Conservation (phyloP, 2,113 vertebrate genomes). For the Pipa parva region DNA sequence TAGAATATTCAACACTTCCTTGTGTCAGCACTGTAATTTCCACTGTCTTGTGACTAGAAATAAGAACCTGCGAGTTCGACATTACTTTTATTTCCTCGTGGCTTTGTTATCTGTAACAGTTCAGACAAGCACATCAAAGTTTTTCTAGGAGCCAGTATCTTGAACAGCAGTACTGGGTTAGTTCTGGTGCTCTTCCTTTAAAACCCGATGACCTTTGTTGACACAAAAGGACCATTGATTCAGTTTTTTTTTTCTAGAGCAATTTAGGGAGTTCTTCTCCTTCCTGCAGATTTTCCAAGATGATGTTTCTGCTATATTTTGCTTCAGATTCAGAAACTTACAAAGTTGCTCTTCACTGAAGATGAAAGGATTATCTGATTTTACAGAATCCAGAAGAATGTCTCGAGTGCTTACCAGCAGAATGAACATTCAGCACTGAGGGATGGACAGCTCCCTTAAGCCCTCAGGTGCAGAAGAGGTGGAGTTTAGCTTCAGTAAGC, state of each 20-base stretch:
- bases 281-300: background rate
- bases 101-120: background rate
- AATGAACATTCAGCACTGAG: constrained; percentile 24
- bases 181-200: background rate
- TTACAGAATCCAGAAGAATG: background rate
- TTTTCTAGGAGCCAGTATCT: background rate
- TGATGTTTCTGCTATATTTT: background rate
- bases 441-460: constrained; percentile 20
- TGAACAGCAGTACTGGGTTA: background rate
- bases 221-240: too few relatives aligned
- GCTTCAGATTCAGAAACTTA: background rate
- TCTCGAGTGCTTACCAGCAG: background rate
- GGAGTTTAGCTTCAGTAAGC: background rate
- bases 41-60: background rate
- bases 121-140: constrained; percentile 1
- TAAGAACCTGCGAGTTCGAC: background rate
- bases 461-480: constrained; percentile 2
- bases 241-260: too few relatives aligned
- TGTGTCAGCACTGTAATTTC: background rate
- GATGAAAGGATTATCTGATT: background rate
- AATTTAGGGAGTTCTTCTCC: too few relatives aligned
- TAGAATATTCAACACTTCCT: background rate
- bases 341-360: background rate
- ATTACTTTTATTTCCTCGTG: background rate
- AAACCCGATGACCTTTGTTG: too few relatives aligned